These are phyloP conservation scores for Muntiacus reevesi DNA, from an alignment of 2,113 vertebrate genomes.

Conservation along the genomic window DNA sequence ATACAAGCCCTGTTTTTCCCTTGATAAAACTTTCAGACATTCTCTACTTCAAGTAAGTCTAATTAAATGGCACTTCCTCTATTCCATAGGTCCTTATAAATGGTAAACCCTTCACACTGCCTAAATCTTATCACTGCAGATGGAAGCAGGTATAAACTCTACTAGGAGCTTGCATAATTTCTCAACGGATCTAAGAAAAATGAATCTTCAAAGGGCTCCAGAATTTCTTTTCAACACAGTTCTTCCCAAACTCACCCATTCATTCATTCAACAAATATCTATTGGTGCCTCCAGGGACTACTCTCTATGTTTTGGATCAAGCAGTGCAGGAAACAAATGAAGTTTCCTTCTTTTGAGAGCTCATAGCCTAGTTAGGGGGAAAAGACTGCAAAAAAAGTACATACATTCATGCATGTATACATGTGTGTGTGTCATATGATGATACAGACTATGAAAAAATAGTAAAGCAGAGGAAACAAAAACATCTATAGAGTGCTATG, in stretches of 20 bases:
- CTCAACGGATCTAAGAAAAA: neutral
- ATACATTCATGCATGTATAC: no score
- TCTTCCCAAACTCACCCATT: neutral
- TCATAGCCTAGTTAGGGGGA: neutral
- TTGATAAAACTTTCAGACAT: neutral
- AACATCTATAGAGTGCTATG: neutral
- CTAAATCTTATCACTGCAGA: neutral
- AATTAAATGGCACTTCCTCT: neutral
- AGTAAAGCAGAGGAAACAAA: neutral
- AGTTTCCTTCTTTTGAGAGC: neutral
- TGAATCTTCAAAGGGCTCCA: neutral
- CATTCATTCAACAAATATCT: neutral
- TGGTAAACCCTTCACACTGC: neutral
- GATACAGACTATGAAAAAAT: neutral
- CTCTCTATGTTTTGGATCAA: neutral
- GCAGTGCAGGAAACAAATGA: neutral
- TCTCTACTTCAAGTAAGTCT: neutral
- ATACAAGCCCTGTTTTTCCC: neutral
- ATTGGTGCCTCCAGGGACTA: neutral
- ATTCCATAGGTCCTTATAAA: neutral
- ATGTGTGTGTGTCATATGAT: neutral
- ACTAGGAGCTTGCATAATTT: neutral
- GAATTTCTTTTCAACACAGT: neutral
- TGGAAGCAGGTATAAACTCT: neutral
- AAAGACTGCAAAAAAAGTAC: neutral